Evolutionary conservation across 2,888 invertebrate species (phyloP), one percentile per base, ranked within the genome.

Genomic region (Ischnura elegans): DNA sequence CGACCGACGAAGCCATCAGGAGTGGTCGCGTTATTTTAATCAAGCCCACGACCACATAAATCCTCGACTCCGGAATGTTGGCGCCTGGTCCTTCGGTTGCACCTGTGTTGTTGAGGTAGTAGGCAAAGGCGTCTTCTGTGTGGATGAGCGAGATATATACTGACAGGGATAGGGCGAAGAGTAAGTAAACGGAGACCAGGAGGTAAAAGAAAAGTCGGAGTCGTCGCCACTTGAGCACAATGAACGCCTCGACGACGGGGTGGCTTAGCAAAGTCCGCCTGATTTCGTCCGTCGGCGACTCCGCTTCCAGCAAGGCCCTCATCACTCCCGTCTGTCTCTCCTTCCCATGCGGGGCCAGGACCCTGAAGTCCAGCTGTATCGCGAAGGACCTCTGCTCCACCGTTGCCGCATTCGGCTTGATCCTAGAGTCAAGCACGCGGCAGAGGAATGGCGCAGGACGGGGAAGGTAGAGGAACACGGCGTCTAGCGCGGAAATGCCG

Each of bases 211-310:
- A 97, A 61, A 96, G 96, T 84, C 96, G 95, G 25, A 97, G 95
- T 4, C 96, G 96, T 93, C 96, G 96, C 97, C 97, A 97, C 95
- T 97, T 97, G 2, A 97, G 95, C 94, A 96, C 96, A 0, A 97
- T 95, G 94, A 97, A 97, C 94, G 97, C 97, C 95, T 97, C 97
- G 2, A 97, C 96, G 86, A 97, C 95, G 0, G 97, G 97, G 95
- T 97, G 97, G 0, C 97, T 96, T 0, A 97, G 95, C 1, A 97
- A 95, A 19, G 47, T 21, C 25, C 87, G 66, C 2, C 87, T 61
- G 2, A 42, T 87, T 29, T 87, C 87, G 66, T 87, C 93, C 25
- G 61, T 61, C 0, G 93, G 87, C 8, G 93, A 45, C 43, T 55
- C 87, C 6, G 90, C 96, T 94, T 97, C 96, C 0, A 97, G 94